A percentile compares a stretch with the other conserved stretches of the same genome.
These are phyloP conservation scores for Rhopalosiphum maidis DNA, from an alignment of 1,140 invertebrate species.

Conservation along the genomic window DNA sequence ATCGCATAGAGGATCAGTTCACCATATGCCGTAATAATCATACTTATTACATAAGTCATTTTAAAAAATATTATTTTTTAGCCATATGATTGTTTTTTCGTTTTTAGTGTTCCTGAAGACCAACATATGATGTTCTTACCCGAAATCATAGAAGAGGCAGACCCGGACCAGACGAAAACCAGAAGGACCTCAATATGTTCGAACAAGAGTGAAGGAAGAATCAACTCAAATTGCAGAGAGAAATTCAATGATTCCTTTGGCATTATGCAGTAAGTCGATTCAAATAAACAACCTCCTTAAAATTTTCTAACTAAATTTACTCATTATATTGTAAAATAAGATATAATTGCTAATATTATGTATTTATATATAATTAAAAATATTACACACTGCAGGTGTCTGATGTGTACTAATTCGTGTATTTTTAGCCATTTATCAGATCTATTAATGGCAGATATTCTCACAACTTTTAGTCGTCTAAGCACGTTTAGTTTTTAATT, in stretches of 20 bases:
- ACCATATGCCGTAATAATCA: constrained; percentile 69
- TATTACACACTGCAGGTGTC: background rate
- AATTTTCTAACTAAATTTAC: background rate
- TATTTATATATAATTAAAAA: background rate
- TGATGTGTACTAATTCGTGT: background rate
- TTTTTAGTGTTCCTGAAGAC: constrained; percentile 69
- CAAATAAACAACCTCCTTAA: background rate
- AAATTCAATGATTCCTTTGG: constrained; percentile 18
- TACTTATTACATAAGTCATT: background rate
- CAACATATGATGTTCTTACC: constrained; percentile 70
- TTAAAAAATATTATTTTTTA: background rate
- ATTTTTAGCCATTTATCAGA: background rate
- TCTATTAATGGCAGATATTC: background rate
- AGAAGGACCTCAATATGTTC: constrained; percentile 52
- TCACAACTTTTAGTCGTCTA: background rate
- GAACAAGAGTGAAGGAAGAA: constrained; percentile 16
- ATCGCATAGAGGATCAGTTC: constrained; percentile 72
- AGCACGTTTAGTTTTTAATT: background rate
- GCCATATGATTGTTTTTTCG: background rate
- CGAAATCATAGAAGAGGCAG: constrained; percentile 69
- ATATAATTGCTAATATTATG: background rate
- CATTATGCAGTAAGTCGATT: constrained; percentile 39
- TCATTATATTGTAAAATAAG: background rate
- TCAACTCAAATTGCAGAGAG: background rate
- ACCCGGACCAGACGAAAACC: constrained; percentile 60